phyloP scores from a whole-genome alignment of 2,888 invertebrate genomes.

The Drosophila antonietae region DNA sequence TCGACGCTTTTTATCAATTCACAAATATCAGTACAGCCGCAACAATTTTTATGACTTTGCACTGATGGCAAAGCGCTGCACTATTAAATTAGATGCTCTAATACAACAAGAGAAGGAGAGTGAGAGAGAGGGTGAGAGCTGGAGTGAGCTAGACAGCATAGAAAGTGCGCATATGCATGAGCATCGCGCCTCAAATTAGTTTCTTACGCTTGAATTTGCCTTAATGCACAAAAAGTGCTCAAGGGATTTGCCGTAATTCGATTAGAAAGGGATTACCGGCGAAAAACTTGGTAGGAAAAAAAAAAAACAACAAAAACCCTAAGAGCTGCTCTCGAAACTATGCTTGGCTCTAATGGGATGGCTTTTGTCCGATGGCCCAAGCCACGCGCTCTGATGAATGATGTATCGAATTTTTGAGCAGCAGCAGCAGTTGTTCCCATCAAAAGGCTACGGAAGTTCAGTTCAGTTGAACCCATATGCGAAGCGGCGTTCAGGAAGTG shows the following conservation, averaged over 20 bases:
- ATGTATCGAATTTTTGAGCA: constrained; percentile 74
- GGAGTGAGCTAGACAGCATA: not conserved
- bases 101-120: not conserved
- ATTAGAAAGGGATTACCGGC: constrained; percentile 77
- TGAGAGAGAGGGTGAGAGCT: not conserved
- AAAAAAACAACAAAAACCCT: too few relatives aligned
- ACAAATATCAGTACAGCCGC: constrained; percentile 67
- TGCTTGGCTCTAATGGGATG: constrained; percentile 55
- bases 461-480: constrained; percentile 38
- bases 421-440: constrained; percentile 40
- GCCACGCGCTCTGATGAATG: constrained; percentile 73
- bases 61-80: constrained; percentile 38
- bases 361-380: constrained; percentile 49
- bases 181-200: constrained; percentile 73
- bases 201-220: constrained; percentile 77
- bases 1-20: constrained; percentile 74
- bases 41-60: constrained; percentile 70
- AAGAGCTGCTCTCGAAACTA: constrained; percentile 35
- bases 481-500: constrained; percentile 50
- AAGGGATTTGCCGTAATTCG: constrained; percentile 75
- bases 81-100: constrained; percentile 54
- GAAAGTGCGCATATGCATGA: constrained; percentile 71
- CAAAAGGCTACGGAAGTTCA: constrained; percentile 60
- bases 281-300: constrained; percentile 45
- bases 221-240: constrained; percentile 68